Conservation (phyloP, 2,797 vertebrate genomes). For the Meriones psammophilus region DNA sequence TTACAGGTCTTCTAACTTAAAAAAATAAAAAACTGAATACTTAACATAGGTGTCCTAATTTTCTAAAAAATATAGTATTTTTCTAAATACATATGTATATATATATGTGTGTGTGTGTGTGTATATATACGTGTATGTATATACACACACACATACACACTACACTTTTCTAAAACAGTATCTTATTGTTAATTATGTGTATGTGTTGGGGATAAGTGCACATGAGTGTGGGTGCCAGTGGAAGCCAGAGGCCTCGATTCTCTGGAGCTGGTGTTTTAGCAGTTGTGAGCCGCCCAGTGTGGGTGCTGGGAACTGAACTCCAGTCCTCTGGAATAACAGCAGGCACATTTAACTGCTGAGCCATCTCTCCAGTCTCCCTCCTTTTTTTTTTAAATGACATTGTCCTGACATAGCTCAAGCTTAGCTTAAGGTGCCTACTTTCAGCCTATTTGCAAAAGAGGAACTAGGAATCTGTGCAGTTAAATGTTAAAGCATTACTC, state of each 20-base stretch:
- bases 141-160: too few relatives aligned
- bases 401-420: background rate
- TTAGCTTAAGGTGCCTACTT: background rate
- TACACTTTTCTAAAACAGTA: background rate
- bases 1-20: conserved; percentile 20
- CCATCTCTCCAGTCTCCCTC: background rate
- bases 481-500: background rate
- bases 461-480: background rate
- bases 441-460: background rate
- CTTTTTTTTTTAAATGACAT: too few relatives aligned
- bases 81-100: too few relatives aligned
- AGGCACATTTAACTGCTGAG: background rate
- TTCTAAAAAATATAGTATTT: background rate
- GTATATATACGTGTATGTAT: too few relatives aligned
- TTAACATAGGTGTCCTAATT: background rate
- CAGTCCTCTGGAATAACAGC: background rate
- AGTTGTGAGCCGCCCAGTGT: background rate
- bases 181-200: background rate
- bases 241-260: background rate
- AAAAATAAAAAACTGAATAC: conserved; percentile 1
- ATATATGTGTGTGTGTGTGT: too few relatives aligned
- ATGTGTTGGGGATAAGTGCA: too few relatives aligned
- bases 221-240: background rate
- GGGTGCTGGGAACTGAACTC: background rate
- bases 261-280: background rate